phyloP scores from a whole-genome alignment of 2,888 invertebrate genomes.

The Anthrax anthrax region DNA sequence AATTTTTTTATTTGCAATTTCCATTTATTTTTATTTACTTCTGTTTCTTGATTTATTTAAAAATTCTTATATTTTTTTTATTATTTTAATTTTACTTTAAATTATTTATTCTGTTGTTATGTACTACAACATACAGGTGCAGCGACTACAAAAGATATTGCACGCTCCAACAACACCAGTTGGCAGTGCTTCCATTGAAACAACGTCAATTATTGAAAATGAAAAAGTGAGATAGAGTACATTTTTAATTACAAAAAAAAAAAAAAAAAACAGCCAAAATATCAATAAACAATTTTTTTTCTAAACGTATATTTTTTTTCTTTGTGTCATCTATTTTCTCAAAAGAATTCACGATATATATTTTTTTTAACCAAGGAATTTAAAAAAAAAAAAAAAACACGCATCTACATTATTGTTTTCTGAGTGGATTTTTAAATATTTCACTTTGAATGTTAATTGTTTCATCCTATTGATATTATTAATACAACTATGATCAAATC shows the following conservation, averaged over 20 bases:
- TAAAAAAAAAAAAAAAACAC: too few species aligned
- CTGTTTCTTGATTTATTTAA: too few species aligned
- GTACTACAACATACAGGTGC: conserved; percentile 40
- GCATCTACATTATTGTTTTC: neutral
- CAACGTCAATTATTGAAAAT: conserved; percentile 15
- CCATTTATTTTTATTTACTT: too few species aligned
- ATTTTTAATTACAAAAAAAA: too few species aligned
- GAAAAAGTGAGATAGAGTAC: conserved; percentile 5
- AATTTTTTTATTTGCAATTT: too few species aligned
- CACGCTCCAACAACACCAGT: conserved; percentile 43
- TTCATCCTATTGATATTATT: too few species aligned
- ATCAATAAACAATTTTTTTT: neutral
- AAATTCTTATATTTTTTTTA: too few species aligned
- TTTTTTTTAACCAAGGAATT: neutral
- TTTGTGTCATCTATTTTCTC: neutral
- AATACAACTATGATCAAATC: too few species aligned
- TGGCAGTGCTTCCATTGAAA: conserved; percentile 33
- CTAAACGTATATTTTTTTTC: neutral
- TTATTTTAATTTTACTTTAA: too few species aligned
- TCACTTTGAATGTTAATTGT: too few species aligned
- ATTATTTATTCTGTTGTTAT: too few species aligned
- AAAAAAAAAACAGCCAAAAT: neutral
- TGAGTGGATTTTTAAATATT: too few species aligned
- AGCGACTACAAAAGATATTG: conserved; percentile 66
- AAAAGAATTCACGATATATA: neutral